Base-by-base conservation (phyloP, 2,888 invertebrate genomes). In the Brassicogethes aeneus region DNA sequence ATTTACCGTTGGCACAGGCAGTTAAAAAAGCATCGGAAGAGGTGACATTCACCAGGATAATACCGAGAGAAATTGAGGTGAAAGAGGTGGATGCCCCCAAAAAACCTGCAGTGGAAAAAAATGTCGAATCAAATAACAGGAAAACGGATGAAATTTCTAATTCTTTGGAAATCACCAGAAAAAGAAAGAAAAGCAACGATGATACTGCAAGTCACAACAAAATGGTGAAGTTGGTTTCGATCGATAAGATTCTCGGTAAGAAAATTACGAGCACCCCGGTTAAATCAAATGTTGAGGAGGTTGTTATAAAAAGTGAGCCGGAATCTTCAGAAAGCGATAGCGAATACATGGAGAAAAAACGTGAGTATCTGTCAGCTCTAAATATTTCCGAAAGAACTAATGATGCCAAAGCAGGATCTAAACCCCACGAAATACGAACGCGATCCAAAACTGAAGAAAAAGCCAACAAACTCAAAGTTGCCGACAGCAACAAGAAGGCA, bases 271-370 rank as follows among this genome's bases (percentile, higher is more conserved):
- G 52, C 35, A 43, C 47, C 17, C 15, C 40, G 15, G 41, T 12
- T 34, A 39, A 41, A 37, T 10, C 37, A 34, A n/a, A 37, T 40
- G 31, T 34, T 40, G 7, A 16, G 12, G 30, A 40, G 7, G 51
- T 58, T 29, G 54, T 55, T 36, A 60, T 65, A 32, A 67, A 67
- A 52, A 62, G 58, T 39, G 65, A 67, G 51, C 59, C 62, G 1
- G 57, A 56, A 14, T 50, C 44, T 10, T 60, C 57, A 39, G 39
- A 45, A 14, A 51, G 44, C 15, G 58, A 58, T 33, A 41, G 41
- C 12, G 55, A 56, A 44, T 55, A 60, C 36, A 53, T 59, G 46
- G 61, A 63, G 43, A 54, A 56, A 12, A 62, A 62, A 48, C 53
- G 57, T 35, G 55, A 60, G 38, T 64, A 63, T 43, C 43, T 65